These are phyloP conservation scores for Apodemus sylvaticus DNA, from an alignment of 2,113 vertebrate species.

Conservation along the genomic window DNA sequence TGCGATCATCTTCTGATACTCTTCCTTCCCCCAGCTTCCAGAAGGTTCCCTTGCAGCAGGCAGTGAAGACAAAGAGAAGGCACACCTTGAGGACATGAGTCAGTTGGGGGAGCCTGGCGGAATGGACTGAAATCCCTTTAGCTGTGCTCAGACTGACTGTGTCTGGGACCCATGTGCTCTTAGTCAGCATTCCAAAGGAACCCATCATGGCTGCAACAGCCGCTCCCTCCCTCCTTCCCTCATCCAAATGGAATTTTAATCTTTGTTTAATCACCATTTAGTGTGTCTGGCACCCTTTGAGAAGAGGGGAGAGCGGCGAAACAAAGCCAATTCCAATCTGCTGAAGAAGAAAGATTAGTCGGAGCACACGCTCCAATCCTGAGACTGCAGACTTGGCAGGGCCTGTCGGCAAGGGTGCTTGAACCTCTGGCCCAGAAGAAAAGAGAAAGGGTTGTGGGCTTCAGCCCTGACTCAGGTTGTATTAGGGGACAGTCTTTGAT, in stretches of 20 bases:
- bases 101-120: background rate
- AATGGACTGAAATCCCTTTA: constrained; percentile 81
- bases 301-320: constrained; percentile 17
- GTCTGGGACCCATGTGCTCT: constrained; percentile 79
- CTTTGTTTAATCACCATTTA: constrained; percentile 84
- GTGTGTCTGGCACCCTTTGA: constrained; percentile 72
- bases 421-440: background rate
- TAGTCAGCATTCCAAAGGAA: constrained; percentile 78
- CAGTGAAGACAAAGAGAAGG: constrained; percentile 50
- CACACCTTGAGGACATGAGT: background rate
- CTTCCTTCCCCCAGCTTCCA: constrained; percentile 62
- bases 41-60: constrained; percentile 67
- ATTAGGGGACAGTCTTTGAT: background rate
- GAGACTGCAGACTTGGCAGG: background rate
- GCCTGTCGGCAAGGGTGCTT: background rate
- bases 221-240: constrained; percentile 79
- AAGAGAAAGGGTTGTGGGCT: background rate
- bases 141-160: constrained; percentile 80
- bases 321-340: constrained; percentile 64
- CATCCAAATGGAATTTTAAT: constrained; percentile 83
- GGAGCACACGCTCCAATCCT: background rate
- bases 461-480: background rate
- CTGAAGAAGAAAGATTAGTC: background rate
- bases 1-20: constrained; percentile 65
- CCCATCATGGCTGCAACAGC: constrained; percentile 71